Conservation (phyloP, 2,888 invertebrate species). For the Alloscopus bannaensis region DNA sequence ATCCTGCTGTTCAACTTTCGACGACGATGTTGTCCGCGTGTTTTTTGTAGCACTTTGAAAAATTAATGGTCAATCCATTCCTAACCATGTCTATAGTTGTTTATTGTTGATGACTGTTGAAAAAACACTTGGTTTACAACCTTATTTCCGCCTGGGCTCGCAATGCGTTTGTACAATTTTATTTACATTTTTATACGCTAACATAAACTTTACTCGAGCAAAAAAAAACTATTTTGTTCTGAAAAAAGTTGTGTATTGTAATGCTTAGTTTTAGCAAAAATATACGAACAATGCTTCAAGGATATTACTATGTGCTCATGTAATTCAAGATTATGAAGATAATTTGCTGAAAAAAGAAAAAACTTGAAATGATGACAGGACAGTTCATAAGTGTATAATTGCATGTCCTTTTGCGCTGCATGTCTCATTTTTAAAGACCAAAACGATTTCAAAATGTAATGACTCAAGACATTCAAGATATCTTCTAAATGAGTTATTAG, state of each 20-base stretch:
- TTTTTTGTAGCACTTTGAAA: background rate
- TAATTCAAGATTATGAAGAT: background rate
- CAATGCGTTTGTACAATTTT: background rate
- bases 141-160: conserved; percentile 60
- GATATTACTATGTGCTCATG: conserved; percentile 24
- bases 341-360: background rate
- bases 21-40: conserved; percentile 29
- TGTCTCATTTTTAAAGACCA: conserved; percentile 17
- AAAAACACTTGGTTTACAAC: conserved; percentile 40
- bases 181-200: conserved; percentile 13
- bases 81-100: conserved; percentile 12
- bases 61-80: conserved; percentile 56
- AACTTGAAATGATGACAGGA: conserved; percentile 44
- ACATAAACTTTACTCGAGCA: background rate
- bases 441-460: no score
- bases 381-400: conserved; percentile 46
- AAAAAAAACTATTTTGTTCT: background rate
- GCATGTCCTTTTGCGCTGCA: conserved; percentile 38
- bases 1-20: conserved; percentile 2
- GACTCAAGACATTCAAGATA: no score
- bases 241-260: background rate
- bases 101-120: conserved; percentile 43
- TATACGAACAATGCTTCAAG: conserved; percentile 49
- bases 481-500: no score
- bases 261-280: no score